Percentiles rank a stretch among this genome's conserved stretches.
phyloP scores from a whole-genome alignment of 1,140 invertebrate species.

The Drosophila sturtevanti region DNA sequence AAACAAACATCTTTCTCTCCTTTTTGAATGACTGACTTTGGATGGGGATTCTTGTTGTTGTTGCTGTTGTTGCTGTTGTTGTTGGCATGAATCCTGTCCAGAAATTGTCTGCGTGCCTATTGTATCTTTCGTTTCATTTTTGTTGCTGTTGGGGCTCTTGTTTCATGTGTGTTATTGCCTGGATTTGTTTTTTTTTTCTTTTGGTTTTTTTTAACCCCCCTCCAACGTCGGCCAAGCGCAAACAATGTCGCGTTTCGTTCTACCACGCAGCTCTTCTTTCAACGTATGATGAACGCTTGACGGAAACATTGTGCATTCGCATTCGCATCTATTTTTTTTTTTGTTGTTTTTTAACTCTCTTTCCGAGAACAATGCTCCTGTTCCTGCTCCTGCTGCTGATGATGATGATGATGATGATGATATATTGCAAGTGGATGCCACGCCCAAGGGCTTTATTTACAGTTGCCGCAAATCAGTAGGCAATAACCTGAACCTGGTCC shows the following conservation, averaged over 20 bases:
- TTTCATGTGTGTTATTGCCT: slow-evolving; percentile 48
- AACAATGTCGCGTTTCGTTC: slow-evolving; percentile 46
- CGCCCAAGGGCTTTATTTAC: slow-evolving; percentile 62
- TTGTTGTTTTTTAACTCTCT: slow-evolving; percentile 7
- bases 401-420: slow-evolving; percentile 52
- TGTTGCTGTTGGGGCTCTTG: background rate
- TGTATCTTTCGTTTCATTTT: slow-evolving; percentile 33
- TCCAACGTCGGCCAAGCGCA: slow-evolving; percentile 18
- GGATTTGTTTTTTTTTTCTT: slow-evolving; percentile 13
- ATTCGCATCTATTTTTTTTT: slow-evolving; percentile 6
- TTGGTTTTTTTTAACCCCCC: slow-evolving; percentile 25
- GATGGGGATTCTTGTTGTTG: background rate
- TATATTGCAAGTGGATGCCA: slow-evolving; percentile 58
- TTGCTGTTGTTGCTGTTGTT: background rate
- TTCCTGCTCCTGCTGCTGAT: background rate
- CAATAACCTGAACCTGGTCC: slow-evolving; percentile 51
- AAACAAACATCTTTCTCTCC: slow-evolving; percentile 50
- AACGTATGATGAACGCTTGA: slow-evolving; percentile 58
- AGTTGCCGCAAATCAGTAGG: slow-evolving; percentile 72
- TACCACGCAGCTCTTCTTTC: slow-evolving; percentile 27
- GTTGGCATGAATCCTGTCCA: slow-evolving; percentile 24
- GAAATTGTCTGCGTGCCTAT: slow-evolving; percentile 67
- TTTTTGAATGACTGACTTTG: slow-evolving; percentile 48
- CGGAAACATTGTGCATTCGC: slow-evolving; percentile 51
- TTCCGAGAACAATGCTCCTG: slow-evolving; percentile 5